Base-by-base conservation (phyloP, 1,140 invertebrate species). In the Ceratoteleas bidentatus region DNA sequence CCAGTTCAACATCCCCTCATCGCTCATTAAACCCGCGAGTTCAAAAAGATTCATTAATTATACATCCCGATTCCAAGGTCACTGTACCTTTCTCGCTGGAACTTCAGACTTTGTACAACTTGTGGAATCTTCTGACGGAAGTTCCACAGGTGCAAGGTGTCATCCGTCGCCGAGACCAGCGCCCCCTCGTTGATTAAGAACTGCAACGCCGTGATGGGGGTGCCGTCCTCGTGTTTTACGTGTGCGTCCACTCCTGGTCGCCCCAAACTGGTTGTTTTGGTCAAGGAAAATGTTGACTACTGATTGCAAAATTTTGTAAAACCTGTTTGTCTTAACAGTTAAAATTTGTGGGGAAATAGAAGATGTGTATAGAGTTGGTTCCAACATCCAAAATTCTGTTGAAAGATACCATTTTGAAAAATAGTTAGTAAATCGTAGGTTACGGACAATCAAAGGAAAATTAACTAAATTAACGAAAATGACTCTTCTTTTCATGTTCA, bases 121-220 rank as follows among this genome's bases (percentile, higher is more conserved):
- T 98, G 97, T 45, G 98, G 98, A 79, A 93, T 94, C 93, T 99
- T 99, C 92, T 98, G 97, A 77, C 97, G 93, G 92, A 98, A 98
- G 93, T 97, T 99, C 99, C 99, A 99, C 77, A 99, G 93, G 92
- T 99, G 98, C 53, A 99, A 91, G 79, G 95, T 96, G 91, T 99
- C 98, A 92, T 99, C 98, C 2, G 98, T 98, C 62, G 97, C 96
- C 4, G 97, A 98, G 64, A 99, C 95, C 49, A 99, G 93, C 16
- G 96, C 96, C 80, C 98, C 99, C 92, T 99, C 98, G 93, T 99
- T 99, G 78, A 98, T 93, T 60, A 99, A 93, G 92, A 99, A 99
- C 87, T 96, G 94, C 66, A 99, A 94, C 90, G 98, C 97, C 76
- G 97, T 93, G 8, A 99, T 96, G 33, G 96, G 95, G 76, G 92